Conservation (phyloP, 2,888 invertebrate species). For the Octodonta nipae region DNA sequence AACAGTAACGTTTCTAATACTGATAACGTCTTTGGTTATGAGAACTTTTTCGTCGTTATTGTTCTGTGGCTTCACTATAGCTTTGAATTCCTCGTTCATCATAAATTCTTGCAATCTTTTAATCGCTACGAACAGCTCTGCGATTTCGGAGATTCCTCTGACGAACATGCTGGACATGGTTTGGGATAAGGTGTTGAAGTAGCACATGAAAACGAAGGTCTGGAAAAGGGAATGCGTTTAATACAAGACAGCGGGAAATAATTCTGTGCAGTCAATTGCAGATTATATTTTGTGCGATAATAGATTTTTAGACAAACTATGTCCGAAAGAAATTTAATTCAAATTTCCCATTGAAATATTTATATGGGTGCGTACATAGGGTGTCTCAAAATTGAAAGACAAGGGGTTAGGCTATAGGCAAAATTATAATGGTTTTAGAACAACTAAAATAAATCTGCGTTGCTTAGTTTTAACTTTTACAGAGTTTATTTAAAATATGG, state of each 20-base stretch:
- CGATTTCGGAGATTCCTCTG: conserved; percentile 36
- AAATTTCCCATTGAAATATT: too few species aligned
- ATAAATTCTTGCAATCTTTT: conserved; percentile 34
- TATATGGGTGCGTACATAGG: too few species aligned
- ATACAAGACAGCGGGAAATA: too few species aligned
- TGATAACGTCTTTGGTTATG: conserved; percentile 19
- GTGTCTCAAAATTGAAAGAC: too few species aligned
- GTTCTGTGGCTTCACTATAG: conserved; percentile 13
- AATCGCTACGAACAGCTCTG: conserved; percentile 36
- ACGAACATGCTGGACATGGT: conserved; percentile 47
- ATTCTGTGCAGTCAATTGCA: too few species aligned
- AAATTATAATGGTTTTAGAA: too few species aligned
- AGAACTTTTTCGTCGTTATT: conserved; percentile 21
- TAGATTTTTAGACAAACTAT: neutral
- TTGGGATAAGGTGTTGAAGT: conserved; percentile 41
- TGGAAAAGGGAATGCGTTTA: too few species aligned
- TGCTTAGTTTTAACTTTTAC: too few species aligned
- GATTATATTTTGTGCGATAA: neutral
- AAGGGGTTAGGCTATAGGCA: too few species aligned
- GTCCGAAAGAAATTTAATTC: too few species aligned
- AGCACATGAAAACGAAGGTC: conserved; percentile 44
- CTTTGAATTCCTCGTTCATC: conserved; percentile 27
- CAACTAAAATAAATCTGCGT: too few species aligned
- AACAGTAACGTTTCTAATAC: conserved; percentile 25
- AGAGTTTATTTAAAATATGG: too few species aligned